Base-by-base conservation (phyloP, 2,797 vertebrate species). In the Eptatretus atami region DNA sequence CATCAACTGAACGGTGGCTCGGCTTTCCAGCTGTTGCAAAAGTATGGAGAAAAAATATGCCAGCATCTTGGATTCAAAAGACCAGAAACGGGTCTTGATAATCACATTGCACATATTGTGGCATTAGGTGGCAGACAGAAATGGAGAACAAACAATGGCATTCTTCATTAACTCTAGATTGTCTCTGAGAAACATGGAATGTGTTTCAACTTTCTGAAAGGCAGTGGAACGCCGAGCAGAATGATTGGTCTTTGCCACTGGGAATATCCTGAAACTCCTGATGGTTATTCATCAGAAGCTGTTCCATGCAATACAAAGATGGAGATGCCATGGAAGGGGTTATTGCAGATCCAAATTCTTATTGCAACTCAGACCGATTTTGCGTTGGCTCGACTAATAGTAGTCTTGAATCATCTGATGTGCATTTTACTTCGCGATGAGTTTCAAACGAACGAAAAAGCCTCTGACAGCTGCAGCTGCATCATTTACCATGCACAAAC, bases 121-220 rank as follows among this genome's bases (percentile, higher is more conserved):
- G 74, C 81, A 75, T 74, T 86, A 77, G 80, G 81, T 66, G 79
- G 77, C 64, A 79, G 77, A 78, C 84, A 82, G 71, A 83, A 68
- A 83, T 81, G 68, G 74, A 82, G 75, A 90, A 84, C 66, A 75
- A 81, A 72, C 81, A 81, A 71, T 99, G 86, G 87, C 78, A 80
- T 70, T 92, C 87, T 2, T 80, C 80, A 52, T 73, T 96, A 71
- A 86, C 79, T 14, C 13, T n/a, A 64, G 76, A 76, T 66, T 82
- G 73, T 64, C n/a, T n/a, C 74, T 85, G 64, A 73, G 82, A 75
- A 75, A 76, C 69, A 72, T 93, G 69, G 78, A 78, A 63, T 73
- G 72, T 63, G 77, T 95, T 69, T 80, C 73, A 71, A 72, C 69
- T 79, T n/a, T 77, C 73, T 83, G 73, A 72, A 67, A 67, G 69